Evolutionary conservation across 2,113 vertebrate species (phyloP), one percentile per base, ranked within the genome.

Genomic region (Tenrec ecaudatus): DNA sequence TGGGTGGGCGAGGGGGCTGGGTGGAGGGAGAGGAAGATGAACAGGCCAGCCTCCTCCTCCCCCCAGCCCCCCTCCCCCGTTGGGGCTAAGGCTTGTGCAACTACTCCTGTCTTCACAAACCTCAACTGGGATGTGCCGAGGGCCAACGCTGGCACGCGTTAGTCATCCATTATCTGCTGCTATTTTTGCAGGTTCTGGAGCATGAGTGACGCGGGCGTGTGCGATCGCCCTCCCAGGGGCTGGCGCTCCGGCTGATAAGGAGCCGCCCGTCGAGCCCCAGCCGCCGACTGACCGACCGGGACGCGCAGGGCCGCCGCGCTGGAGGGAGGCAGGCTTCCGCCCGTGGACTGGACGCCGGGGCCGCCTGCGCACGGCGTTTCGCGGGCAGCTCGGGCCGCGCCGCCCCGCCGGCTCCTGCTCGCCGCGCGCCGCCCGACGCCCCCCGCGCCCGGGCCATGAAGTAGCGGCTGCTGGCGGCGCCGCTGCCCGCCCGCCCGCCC

Each of bases 161-260:
- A 98, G 97, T 98, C 98, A 98, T 98, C 96, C 94, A 96, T 97
- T 97, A 97, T 97, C 96, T 96, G 88, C 86, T 97, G 98, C 97
- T 98, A 17, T 98, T 98, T 98, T 98, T 97, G 92, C 98, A 99
- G 98, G 97, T 98, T 97, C 96, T 97, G 96, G 98, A 98, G 95
- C 97, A 98, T 98, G 98, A 96, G 95, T 96, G 97, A 97, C 25
- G 95, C 95, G 95, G 91, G 40, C 89, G 95, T 92, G 95, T 94
- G 96, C 58, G 91, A 97, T 97, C 95, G 86, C 85, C 64, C 90
- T 97, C 92, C 36, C 95, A 90, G 85, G 64, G 80, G 93, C 92
- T 43, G 76, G 86, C 91, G 3, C 43, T 90, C 94, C 89, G 96
- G 86, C 96, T 87, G 94, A 93, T 94, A 91, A 97, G 92, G 89